Evolutionary conservation across 2,113 vertebrate genomes (phyloP), one percentile per base, ranked within the genome.

Genomic region (Apaloderma vittatum): DNA sequence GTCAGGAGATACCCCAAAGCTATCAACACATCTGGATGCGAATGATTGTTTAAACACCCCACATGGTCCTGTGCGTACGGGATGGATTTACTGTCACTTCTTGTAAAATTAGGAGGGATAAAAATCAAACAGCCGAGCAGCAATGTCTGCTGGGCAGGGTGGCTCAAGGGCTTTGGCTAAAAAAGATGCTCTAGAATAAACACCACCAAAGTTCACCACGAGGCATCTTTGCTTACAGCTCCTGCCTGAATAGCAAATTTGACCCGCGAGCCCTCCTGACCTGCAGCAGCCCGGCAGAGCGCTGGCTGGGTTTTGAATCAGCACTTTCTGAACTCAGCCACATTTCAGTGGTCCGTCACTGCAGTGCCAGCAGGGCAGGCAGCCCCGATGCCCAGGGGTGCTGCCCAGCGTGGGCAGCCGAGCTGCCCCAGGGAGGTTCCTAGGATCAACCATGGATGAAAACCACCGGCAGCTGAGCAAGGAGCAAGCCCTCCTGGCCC

Each of bases 1-100:
- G 84, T 75, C 73, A 93, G 83, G 82, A 94, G 88, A 93, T 34
- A 89, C 86, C 93, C 90, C 93, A 86, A 75, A 93, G 92, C 88
- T 57, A 94, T 49, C 77, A 48, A 70, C 73, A 55, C 90, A 82
- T 92, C 88, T 89, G 88, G 76, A 85, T 82, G 86, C 3, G 1
- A 92, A 93, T 19, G 67, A 20, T 40, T 70, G 51, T 70, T 95
- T 85, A 72, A 96, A 94, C 37, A 67, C 72, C 93, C 78, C 65
- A 8, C 88, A 62, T 2, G 0, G 58, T 75, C 73, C 82, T 79
- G 29, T 27, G 85, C 45, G 7, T 55, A 43, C 1, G 0, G 70
- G 77, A 93, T 81, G 43, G 88, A 97, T 94, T 95, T 90, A 70
- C 89, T 91, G 88, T 91, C 92, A 81, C 87, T 91, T 86, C 92